Evolutionary conservation across 2,797 vertebrate species (phyloP), one percentile per base, ranked within the genome.

Genomic region (Esox lucius): DNA sequence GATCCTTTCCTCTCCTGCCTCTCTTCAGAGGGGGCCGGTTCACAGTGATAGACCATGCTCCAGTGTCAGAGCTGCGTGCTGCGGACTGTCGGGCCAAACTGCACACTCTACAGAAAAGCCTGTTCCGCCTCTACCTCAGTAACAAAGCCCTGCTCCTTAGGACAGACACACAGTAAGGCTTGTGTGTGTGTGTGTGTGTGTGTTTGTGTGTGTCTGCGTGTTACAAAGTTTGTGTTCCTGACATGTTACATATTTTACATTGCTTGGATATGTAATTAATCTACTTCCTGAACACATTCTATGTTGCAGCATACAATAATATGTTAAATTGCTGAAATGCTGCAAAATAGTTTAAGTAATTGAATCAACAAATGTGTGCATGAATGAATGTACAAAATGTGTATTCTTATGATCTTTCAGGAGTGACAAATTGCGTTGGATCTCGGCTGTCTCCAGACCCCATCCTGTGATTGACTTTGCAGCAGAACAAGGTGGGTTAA

Each of bases 341-440:
- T 7, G 35, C 35, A 39, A 39, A 39, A 3, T 3, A 35, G n/a
- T 53, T 13, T 17, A 17, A 33, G 19, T 49, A 49, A 15, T 33
- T 22, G 31, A 56, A 71, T 66, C 2, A 46, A 68, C 61, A 59
- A 22, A 51, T 48, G 53, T 66, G 51, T 68, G 22, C 1, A 13
- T 59, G 9, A 59, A 59, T 67, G 9, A 66, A 35, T 33, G 8
- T 66, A 17, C 1, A 56, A 71, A 67, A 4, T 56, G 24, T 48
- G 39, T 65, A 48, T n/a, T 24, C 16, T 68, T 17, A 69, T 86
- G 39, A 26, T 35, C n/a, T 86, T 82, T 59, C 85, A 99, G 98
- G 88, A 97, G 96, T 81, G 96, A 98, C 91, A 99, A 99, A 90
- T 91, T 97, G 77, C 96, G 97, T 1, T 99, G 98, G 98, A 96